Base-by-base conservation (phyloP, 2,797 vertebrate genomes). In the Sarcoramphus papa region DNA sequence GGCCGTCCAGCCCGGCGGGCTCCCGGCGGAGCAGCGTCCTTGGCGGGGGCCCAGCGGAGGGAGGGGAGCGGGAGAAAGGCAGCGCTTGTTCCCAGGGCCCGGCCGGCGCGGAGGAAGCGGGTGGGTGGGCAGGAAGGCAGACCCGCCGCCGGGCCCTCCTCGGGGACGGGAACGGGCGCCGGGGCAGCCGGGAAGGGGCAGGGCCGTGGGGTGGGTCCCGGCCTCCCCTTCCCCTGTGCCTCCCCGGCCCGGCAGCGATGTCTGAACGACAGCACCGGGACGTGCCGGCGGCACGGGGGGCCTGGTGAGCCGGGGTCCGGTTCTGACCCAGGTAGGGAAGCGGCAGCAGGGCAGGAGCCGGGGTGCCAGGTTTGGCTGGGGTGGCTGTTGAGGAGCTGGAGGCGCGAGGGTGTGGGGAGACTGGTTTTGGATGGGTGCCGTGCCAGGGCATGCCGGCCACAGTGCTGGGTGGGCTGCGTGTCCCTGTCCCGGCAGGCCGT, bases 81-180 rank as follows among this genome's bases (percentile, higher is more conserved):
- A n/a, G 75, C 10, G 6, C 88, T 72, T 82, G 92, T 89, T 89
- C 92, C 84, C 77, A 82, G 78, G 47, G 63, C 85, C 78, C 35
- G 5, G 60, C 15, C 14, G 9, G 54, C 12, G 10, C 12, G 1
- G 84, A 91, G 93, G 93, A 92, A 88, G 84, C 21, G 79, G 88
- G 65, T 28, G 89, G 92, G 76, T 68, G 93, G 79, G 92, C 92
- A 91, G 95, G 87, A 95, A 92, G 93, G 86, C 78, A 57, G 70
- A 60, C 40, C 40, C 7, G 43, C 45, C 19, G 5, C 80, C n/a
- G 14, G 54, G 65, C 56, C 59, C 81, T 67, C n/a, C 56, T 24
- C 33, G 1, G 94, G 83, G 86, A 69, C 31, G 4, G 59, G 73
- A 24, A 63, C 14, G 30, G 78, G 83, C 41, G 24, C 69, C 15